Evolutionary conservation across 2,797 vertebrate genomes (phyloP).

Genomic region (Lepidocolaptes lacrymiger): DNA sequence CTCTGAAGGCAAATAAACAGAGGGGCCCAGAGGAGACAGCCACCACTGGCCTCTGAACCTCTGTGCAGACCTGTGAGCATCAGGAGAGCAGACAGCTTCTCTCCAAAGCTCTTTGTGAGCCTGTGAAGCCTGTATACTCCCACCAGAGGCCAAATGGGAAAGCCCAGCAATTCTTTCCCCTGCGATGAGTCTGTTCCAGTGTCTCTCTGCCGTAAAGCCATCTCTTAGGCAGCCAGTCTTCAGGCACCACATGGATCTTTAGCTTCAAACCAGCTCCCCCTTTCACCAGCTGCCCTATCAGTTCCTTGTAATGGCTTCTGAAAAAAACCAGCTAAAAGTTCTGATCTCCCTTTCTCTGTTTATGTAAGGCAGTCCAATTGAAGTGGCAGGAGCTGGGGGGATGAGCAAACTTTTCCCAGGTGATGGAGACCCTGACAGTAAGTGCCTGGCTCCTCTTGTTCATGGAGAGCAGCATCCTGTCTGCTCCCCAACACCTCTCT

Average conservation of each 20-base stretch:
- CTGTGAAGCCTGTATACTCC: constrained; percentile 47
- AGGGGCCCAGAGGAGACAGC: not conserved
- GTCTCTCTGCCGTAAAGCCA: constrained; percentile 56
- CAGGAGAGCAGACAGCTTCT: not conserved
- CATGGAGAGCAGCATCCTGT: not conserved
- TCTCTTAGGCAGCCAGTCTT: constrained; percentile 50
- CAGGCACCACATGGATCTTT: constrained; percentile 50
- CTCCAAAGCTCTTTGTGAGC: constrained; percentile 56
- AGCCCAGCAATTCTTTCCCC: constrained; percentile 72
- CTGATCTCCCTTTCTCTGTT: constrained; percentile 71
- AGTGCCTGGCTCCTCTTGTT: rapidly evolving
- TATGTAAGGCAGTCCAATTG: constrained; percentile 84
- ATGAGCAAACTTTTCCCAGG: not conserved
- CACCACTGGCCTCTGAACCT: not conserved
- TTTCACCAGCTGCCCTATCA: constrained; percentile 53
- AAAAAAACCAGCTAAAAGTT: constrained; percentile 79
- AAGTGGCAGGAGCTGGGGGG: not conserved
- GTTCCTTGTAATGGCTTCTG: constrained; percentile 78
- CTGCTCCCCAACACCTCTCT: not conserved
- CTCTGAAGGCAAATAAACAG: constrained; percentile 36
- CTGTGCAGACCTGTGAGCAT: rapidly evolving
- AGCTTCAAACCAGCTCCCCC: constrained; percentile 68
- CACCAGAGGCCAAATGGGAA: constrained; percentile 80
- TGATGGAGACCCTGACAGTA: not conserved
- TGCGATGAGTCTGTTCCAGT: constrained; percentile 70